Percentiles rank a stretch among this genome's conserved stretches.
phyloP scores from a whole-genome alignment of 2,797 vertebrate species.

The Propithecus deckenii region DNA sequence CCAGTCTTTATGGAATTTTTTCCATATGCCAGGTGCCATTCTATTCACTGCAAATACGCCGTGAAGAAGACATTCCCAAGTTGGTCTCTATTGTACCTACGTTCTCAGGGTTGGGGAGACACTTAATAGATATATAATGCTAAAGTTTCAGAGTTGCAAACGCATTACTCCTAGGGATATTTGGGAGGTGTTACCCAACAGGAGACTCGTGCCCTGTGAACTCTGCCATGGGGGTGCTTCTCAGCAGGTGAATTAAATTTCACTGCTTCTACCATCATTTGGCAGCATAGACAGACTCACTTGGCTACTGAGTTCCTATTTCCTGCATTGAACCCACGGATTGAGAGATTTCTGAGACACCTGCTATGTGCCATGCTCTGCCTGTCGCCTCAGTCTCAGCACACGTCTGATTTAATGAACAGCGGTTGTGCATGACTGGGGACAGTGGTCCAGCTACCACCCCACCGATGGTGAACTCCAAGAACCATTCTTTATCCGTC shows the following conservation, averaged over 20 bases:
- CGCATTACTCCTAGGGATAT: not conserved
- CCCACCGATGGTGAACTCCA: too few relatives aligned
- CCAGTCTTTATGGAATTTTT: not conserved
- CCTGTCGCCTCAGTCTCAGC: fast-evolving
- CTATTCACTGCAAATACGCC: not conserved
- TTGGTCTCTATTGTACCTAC: fast-evolving
- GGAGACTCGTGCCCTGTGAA: not conserved
- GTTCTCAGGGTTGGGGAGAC: not conserved
- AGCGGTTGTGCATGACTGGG: fast-evolving
- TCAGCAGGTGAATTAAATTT: not conserved
- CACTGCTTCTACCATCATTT: not conserved
- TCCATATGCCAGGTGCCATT: not conserved
- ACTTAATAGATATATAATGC: fast-evolving
- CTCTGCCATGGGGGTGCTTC: not conserved
- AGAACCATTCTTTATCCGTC: not conserved
- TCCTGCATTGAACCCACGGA: not conserved
- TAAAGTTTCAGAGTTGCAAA: not conserved
- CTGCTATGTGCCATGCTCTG: not conserved
- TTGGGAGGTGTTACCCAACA: too few relatives aligned
- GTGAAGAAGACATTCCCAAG: not conserved
- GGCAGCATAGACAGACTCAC: not conserved
- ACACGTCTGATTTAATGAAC: too few relatives aligned
- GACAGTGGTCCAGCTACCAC: not conserved
- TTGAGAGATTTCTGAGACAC: not conserved
- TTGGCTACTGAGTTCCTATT: not conserved